Evolutionary conservation across 2,113 vertebrate species (phyloP), one percentile per base, ranked within the genome.

Genomic region (Dipodomys spectabilis): DNA sequence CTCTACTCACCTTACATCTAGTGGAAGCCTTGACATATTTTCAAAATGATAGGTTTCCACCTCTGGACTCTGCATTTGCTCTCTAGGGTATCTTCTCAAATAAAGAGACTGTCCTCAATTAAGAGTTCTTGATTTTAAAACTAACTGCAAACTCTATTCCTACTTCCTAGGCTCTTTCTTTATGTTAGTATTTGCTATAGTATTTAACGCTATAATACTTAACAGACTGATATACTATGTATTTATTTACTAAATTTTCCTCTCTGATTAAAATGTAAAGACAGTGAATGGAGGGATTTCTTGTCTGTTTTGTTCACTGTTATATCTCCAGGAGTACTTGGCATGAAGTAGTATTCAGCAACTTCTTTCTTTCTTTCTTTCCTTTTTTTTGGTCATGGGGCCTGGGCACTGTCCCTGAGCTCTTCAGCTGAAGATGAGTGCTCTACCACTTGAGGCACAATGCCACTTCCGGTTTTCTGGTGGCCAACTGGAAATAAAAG

Each of bases 201-300:
- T 18, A 57, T 18, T 57, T 57, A 57, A 57, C 15, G 53, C 53
- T 57, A 57, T 16, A 13, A 57, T 57, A 57, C 53, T 16, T 57
- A 57, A 57, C 53, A 57, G 53, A 89, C 35, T 77, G 57, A 90
- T 80, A 74, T 6, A 65, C 7, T 79, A 78, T 23, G 27, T 71
- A 65, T 73, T 75, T 86, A 85, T n/a, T 89, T 90, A 79, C 64
- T 80, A 57, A n/a, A 53, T 53, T 95, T 39, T 6, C 57, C 75
- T 57, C 83, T 95, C 49, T 85, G 44, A 82, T 91, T 93, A 85
- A 95, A 92, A 93, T 44, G 30, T 49, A 82, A 91, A 88, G 16
- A 71, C 65, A n/a, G 53, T 25, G 1, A 81, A 7, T 18, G 22
- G 7, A 73, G 6, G 18, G 32, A 74, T 72, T 87, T 84, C 39